Base-by-base conservation (phyloP, 2,888 invertebrate genomes). In the Helobdella robusta region DNA sequence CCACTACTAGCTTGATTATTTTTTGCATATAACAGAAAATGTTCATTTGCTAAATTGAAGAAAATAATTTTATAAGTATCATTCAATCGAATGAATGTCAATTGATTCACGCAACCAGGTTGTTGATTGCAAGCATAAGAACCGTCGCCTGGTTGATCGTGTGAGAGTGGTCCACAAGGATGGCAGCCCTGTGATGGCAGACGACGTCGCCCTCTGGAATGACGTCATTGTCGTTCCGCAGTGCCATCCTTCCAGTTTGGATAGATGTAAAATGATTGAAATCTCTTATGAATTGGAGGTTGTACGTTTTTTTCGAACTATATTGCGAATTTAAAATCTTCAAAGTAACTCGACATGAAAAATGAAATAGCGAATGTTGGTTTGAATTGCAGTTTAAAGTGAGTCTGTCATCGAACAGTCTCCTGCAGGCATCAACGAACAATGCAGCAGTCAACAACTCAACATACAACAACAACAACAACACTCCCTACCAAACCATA, bases 261-360 rank as follows among this genome's bases (percentile, higher is more conserved):
- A 62, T 35, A 36, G 70, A 18, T 69, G 67, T 35, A 64, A 63
- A 20, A 35, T 72, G 36, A 67, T 72, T 18, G 70, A 70, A 40
- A 68, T 72, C 61, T 70, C 64, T 62, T 72, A 72, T 40, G 72
- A 72, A 58, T 46, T 72, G 18, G 69, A 70, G 67, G 72, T 72
- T 23, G 59, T n/a, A n/a, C n/a, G n/a, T n/a, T n/a, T n/a, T n/a
- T n/a, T n/a, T n/a, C n/a, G n/a, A n/a, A n/a, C n/a, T n/a, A n/a
- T n/a, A n/a, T n/a, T n/a, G n/a, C n/a, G n/a, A n/a, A n/a, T n/a
- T n/a, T n/a, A n/a, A n/a, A n/a, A n/a, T n/a, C n/a, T n/a, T n/a
- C n/a, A n/a, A n/a, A n/a, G n/a, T n/a, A n/a, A n/a, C n/a, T n/a
- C n/a, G n/a, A n/a, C n/a, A n/a, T n/a, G n/a, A n/a, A n/a, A n/a